These are phyloP conservation scores for Lepidurus apus DNA, from an alignment of 1,140 invertebrate species.

Conservation along the genomic window DNA sequence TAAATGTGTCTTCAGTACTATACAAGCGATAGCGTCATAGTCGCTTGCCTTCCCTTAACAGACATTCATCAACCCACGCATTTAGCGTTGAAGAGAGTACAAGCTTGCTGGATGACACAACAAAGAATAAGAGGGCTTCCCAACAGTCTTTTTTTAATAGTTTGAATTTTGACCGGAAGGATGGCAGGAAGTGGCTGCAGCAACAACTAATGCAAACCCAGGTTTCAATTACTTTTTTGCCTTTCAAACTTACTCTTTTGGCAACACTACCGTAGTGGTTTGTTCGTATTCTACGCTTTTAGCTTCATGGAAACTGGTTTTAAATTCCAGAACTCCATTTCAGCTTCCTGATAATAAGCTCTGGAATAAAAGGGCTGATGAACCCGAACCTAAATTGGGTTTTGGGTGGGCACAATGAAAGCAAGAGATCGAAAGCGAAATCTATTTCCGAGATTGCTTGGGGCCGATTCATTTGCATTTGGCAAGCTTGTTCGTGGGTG, in stretches of 20 bases:
- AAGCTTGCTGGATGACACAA: background rate
- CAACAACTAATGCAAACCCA: background rate
- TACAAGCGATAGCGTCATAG: background rate
- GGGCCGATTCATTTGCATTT: background rate
- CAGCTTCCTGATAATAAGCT: background rate
- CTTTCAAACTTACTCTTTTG: background rate
- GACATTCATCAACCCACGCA: background rate
- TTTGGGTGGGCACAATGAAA: background rate
- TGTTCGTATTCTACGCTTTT: background rate
- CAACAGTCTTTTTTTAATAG: background rate
- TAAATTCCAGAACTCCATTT: background rate
- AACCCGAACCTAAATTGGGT: background rate
- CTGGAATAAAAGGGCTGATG: background rate
- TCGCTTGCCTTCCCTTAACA: background rate
- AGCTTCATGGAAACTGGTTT: background rate
- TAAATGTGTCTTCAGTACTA: background rate
- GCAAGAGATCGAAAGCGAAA: background rate
- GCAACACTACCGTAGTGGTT: background rate
- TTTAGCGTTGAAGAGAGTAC: background rate
- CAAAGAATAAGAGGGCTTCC: background rate
- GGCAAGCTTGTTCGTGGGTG: background rate
- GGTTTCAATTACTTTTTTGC: background rate
- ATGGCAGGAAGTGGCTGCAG: background rate
- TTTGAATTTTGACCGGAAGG: slow-evolving; percentile 8
- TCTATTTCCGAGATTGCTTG: background rate